These are phyloP conservation scores for Ladona fulva DNA, from an alignment of 1,140 invertebrate genomes.

Conservation along the genomic window DNA sequence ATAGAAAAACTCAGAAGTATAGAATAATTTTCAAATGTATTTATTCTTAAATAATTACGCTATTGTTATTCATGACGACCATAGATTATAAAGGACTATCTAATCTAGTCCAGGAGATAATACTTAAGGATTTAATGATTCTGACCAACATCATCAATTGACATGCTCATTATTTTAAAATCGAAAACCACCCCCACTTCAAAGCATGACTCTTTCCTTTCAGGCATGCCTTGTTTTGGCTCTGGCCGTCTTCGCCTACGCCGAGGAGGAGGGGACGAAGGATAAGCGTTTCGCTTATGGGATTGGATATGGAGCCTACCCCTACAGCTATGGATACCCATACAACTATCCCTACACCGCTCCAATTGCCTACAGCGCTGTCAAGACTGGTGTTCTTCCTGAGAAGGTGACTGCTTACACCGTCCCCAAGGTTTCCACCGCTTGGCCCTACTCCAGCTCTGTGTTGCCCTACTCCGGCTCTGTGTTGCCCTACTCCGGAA, in stretches of 20 bases:
- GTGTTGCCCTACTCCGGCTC: neutral
- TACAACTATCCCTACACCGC: conserved; percentile 12
- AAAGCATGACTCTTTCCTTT: neutral
- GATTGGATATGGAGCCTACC: conserved; percentile 11
- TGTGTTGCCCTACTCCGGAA: neutral
- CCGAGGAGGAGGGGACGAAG: neutral
- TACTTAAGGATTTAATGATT: too few relatives aligned
- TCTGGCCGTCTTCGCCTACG: neutral
- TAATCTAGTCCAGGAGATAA: too few relatives aligned
- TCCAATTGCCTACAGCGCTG: neutral
- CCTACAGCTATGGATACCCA: conserved; percentile 12
- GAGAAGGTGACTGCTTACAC: neutral
- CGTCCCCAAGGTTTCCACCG: neutral
- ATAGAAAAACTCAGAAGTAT: too few relatives aligned
- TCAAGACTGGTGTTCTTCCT: too few relatives aligned
- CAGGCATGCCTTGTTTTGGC: neutral
- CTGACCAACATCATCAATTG: too few relatives aligned
- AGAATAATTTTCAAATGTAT: too few relatives aligned
- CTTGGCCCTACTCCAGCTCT: neutral
- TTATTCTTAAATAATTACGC: too few relatives aligned
- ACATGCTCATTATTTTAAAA: too few relatives aligned
- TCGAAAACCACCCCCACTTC: neutral
- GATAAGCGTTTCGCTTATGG: neutral
- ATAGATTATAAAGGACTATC: too few relatives aligned
- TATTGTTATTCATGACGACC: too few relatives aligned